Percentiles rank a stretch among this genome's conserved stretches.
Conservation (phyloP, 2,888 invertebrate species). For the Zaprionus obscuricornis region DNA sequence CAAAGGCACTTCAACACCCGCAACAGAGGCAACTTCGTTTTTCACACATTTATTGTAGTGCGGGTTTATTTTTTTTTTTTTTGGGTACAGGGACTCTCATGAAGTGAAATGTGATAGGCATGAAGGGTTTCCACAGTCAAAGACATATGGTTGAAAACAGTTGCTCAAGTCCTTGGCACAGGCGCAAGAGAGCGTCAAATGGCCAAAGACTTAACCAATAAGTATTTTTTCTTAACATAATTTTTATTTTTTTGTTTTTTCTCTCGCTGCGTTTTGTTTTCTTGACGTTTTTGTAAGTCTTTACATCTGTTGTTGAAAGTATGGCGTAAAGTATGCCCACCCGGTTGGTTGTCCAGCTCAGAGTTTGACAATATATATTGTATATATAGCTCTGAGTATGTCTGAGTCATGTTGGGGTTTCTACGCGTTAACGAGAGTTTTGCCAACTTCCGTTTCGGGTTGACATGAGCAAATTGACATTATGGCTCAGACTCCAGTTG, state of each 20-base stretch:
- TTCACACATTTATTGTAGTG: conserved; percentile 51
- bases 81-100: conserved; percentile 22
- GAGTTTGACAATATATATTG: conserved; percentile 36
- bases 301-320: conserved; percentile 73
- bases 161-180: conserved; percentile 56
- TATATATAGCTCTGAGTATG: conserved; percentile 1
- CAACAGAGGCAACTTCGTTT: conserved; percentile 33
- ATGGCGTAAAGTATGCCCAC: conserved; percentile 49
- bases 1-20: conserved; percentile 65
- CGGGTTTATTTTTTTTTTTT: conserved; percentile 17
- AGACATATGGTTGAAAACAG: conserved; percentile 66
- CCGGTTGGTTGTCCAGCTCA: conserved; percentile 53
- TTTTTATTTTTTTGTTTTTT: conserved; percentile 12
- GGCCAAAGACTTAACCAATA: conserved; percentile 2
- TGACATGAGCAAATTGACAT: conserved; percentile 72
- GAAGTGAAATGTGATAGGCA: conserved; percentile 80
- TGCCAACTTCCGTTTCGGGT: conserved; percentile 68
- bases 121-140: conserved; percentile 69
- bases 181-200: too few species aligned
- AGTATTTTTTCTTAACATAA: conserved; percentile 1
- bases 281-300: conserved; percentile 55
- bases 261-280: conserved; percentile 4
- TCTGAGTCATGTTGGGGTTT: conserved; percentile 49
- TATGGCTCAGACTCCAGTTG: conserved; percentile 58
- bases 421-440: conserved; percentile 50